Evolutionary conservation across 2,113 vertebrate genomes (phyloP), one percentile per base, ranked within the genome.

Genomic region (Gadus macrocephalus): DNA sequence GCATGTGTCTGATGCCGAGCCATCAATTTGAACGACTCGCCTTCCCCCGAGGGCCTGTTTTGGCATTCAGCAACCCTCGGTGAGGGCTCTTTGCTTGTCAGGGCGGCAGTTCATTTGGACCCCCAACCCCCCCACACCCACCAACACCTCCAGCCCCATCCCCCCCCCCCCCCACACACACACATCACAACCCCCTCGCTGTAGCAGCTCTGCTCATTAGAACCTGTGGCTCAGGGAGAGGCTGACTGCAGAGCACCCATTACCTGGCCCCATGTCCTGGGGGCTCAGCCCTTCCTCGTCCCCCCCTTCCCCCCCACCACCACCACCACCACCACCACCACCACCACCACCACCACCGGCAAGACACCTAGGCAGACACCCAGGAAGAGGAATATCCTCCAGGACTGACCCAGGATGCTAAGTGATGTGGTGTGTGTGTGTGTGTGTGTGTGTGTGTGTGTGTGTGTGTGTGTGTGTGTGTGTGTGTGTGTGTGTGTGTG

Each of bases 21-120:
- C 92, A 90, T 94, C 91, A 91, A 87, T 93, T 89, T 92, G 93
- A 95, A 83, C 86, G 92, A 92, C 92, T 92, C 75, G 69, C 91
- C 89, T 61, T 91, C 92, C 91, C 91, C 89, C 60, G 87, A 92
- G 92, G 89, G 91, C 75, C 88, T 90, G 89, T 92, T 93, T 93
- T 93, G 89, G 94, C 92, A 94, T 93, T 88, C 89, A 89, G 87
- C 77, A 89, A 77, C 84, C 89, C 89, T 90, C 81, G 84, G 85
- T 75, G 3, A 64, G 82, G 73, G 89, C 91, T 87, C 81, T 88
- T 88, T 84, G 83, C 83, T 83, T 86, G 87, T 88, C 87, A 87
- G 81, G 77, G 83, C 73, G 78, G 76, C 83, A 89, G 86, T 91
- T 92, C 82, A 91, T 93, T 89, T 89, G 81, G 78, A 86, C 88